These are phyloP conservation scores for Hirtodrosophila duncani DNA, from an alignment of 2,888 invertebrate species.

Conservation along the genomic window DNA sequence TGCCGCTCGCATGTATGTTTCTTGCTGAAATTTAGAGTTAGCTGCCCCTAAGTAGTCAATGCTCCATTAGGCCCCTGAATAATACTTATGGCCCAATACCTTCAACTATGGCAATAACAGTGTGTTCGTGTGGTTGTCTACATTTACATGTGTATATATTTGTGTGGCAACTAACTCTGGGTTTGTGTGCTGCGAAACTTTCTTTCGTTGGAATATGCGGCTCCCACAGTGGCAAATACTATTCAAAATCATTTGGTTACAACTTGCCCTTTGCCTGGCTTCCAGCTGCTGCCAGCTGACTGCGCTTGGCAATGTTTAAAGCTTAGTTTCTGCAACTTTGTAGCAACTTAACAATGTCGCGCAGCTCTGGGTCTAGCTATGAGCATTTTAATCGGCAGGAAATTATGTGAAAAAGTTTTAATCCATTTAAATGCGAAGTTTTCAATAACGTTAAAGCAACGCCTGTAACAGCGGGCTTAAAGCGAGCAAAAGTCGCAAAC, in stretches of 20 bases:
- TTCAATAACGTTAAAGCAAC: conserved; percentile 27
- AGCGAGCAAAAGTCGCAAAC: conserved; percentile 36
- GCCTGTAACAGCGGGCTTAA: conserved; percentile 20
- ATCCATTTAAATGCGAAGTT: conserved; percentile 48
- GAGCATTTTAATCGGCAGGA: conserved; percentile 54
- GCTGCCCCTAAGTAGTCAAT: too few relatives aligned
- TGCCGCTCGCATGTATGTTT: too few relatives aligned
- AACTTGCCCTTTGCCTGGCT: background rate
- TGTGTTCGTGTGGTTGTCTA: too few relatives aligned
- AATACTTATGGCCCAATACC: too few relatives aligned
- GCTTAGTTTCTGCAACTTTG: conserved; percentile 8
- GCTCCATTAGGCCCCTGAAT: too few relatives aligned
- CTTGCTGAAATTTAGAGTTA: too few relatives aligned
- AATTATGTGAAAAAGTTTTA: conserved; percentile 53
- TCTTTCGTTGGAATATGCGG: too few relatives aligned
- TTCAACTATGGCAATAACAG: too few relatives aligned
- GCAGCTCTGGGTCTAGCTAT: conserved; percentile 2
- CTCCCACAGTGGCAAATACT: too few relatives aligned
- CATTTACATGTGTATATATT: too few relatives aligned
- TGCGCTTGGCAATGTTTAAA: conserved; percentile 25
- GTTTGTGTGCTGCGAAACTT: too few relatives aligned
- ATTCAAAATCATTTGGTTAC: conserved; percentile 28
- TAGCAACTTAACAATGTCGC: conserved; percentile 14
- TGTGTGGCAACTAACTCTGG: too few relatives aligned
- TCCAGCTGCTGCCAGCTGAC: conserved; percentile 2